Conservation (phyloP, 2,113 vertebrate species). For the Pelodiscus sinensis region DNA sequence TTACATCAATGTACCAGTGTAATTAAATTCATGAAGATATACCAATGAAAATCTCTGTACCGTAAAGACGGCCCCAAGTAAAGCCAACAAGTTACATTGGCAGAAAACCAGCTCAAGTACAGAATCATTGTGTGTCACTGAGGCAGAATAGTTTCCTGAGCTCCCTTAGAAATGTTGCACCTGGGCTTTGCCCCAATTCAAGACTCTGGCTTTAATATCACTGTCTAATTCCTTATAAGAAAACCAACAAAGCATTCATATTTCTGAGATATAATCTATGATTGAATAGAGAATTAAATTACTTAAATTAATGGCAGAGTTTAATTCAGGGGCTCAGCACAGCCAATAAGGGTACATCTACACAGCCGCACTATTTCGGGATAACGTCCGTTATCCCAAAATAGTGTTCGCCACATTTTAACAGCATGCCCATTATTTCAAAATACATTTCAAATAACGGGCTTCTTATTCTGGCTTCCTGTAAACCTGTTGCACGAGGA, state of each 20-base stretch:
- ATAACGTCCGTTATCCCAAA: too few species aligned
- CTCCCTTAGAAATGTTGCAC: accelerated
- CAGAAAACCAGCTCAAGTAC: neutral
- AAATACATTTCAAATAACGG: too few species aligned
- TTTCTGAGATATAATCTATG: constrained; percentile 1
- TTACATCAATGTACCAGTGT: neutral
- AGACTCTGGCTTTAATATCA: neutral
- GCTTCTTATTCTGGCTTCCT: too few species aligned
- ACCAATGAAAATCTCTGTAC: neutral
- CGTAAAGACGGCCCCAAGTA: neutral
- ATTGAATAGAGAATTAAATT: constrained; percentile 19
- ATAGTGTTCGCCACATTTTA: too few species aligned
- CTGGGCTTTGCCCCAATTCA: neutral
- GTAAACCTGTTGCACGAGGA: too few species aligned
- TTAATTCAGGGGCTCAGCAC: neutral
- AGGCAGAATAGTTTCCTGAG: neutral
- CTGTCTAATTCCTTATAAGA: neutral
- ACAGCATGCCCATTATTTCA: too few species aligned
- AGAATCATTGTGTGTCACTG: neutral
- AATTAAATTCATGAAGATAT: neutral
- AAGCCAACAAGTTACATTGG: neutral
- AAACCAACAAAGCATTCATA: neutral
- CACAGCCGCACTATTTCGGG: too few species aligned
- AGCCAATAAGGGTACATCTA: neutral
- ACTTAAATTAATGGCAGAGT: neutral